phyloP scores from a whole-genome alignment of 2,888 invertebrate genomes.

The Drosophila rellima region DNA sequence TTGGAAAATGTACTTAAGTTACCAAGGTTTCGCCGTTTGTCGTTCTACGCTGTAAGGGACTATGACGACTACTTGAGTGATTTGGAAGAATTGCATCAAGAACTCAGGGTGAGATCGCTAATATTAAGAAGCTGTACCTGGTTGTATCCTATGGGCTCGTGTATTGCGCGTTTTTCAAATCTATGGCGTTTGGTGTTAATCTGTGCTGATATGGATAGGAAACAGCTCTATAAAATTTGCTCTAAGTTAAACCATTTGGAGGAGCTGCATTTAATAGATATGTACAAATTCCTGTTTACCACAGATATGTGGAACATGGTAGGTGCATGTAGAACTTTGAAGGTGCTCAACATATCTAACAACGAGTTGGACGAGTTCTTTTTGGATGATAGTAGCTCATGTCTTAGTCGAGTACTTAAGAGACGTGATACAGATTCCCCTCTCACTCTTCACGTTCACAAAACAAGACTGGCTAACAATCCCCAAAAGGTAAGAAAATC shows the following conservation, averaged over 20 bases:
- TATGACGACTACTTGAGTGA: not conserved
- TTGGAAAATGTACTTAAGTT: not conserved
- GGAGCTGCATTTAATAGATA: slow-evolving; percentile 4
- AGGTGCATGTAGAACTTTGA: not conserved
- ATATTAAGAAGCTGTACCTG: not conserved
- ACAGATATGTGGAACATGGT: slow-evolving; percentile 4
- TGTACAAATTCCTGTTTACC: not conserved
- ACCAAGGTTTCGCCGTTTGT: slow-evolving; percentile 6
- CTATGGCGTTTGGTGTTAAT: slow-evolving; percentile 6
- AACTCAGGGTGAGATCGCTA: not conserved
- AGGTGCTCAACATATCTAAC: slow-evolving; percentile 3
- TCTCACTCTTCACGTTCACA: not conserved
- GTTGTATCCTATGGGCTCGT: not conserved
- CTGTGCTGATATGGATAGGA: not conserved
- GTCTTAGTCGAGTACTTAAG: not conserved
- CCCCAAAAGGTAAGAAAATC: not conserved
- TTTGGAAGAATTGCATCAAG: not conserved
- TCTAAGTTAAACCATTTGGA: slow-evolving; percentile 3
- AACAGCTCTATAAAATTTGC: not conserved
- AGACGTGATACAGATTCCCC: not conserved
- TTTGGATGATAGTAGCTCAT: not conserved
- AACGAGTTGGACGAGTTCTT: not conserved
- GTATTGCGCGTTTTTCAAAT: slow-evolving; percentile 2
- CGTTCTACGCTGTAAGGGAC: not conserved
- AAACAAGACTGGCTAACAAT: slow-evolving; percentile 1